These are phyloP conservation scores for Drosophila lacteicornis DNA, from an alignment of 1,140 invertebrate genomes.

Conservation along the genomic window DNA sequence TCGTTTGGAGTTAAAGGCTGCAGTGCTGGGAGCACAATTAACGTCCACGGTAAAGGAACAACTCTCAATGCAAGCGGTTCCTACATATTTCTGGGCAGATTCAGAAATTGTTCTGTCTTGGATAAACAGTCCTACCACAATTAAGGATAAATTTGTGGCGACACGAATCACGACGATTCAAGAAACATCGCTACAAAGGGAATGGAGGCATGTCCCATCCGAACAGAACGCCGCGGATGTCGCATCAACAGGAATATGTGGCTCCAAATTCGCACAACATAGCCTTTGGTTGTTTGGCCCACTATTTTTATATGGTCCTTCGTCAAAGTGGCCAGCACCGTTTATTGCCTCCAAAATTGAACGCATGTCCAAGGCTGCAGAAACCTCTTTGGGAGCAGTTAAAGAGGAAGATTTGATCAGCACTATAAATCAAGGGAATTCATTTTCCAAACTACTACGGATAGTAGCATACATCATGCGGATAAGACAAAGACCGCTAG, in stretches of 20 bases:
- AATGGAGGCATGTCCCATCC: background rate
- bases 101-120: background rate
- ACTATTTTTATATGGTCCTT: background rate
- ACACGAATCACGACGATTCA: background rate
- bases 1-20: background rate
- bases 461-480: too few species aligned
- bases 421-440: too few species aligned
- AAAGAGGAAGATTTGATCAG: too few species aligned
- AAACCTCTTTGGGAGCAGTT: too few species aligned
- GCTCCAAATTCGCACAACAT: background rate
- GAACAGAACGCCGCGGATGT: constrained; percentile 1
- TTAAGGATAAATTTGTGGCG: background rate
- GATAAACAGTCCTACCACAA: background rate
- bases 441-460: too few species aligned
- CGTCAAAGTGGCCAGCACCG: too few species aligned
- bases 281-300: background rate
- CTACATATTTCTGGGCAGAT: background rate
- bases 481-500: too few species aligned
- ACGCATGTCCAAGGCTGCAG: too few species aligned
- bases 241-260: constrained; percentile 4
- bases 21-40: background rate
- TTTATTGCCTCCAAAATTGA: too few species aligned
- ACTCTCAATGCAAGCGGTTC: background rate
- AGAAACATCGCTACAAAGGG: background rate
- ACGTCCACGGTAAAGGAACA: background rate